Evolutionary conservation across 2,797 vertebrate genomes (phyloP).

Genomic region (Schizopygopsis pylzovi): DNA sequence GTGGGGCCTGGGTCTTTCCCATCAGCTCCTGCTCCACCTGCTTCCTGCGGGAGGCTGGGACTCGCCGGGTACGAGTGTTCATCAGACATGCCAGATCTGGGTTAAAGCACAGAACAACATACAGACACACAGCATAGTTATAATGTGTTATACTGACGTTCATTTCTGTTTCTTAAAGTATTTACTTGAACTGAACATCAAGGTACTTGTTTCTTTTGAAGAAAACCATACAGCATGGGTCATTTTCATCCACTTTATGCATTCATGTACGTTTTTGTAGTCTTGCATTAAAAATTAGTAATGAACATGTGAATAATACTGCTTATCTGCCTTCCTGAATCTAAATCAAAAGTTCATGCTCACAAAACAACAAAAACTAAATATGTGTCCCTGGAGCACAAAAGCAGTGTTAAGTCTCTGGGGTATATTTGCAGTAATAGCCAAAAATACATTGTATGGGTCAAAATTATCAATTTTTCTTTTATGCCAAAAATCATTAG

Average conservation of each 20-base stretch:
- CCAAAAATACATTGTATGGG: too few relatives aligned
- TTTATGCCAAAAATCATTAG: too few relatives aligned
- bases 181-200: not conserved
- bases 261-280: not conserved
- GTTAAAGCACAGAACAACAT: not conserved
- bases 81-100: slow-evolving; percentile 81
- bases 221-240: too few relatives aligned
- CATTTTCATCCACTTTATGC: not conserved
- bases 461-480: too few relatives aligned
- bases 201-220: not conserved
- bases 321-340: not conserved
- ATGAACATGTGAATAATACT: not conserved
- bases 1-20: slow-evolving; percentile 75
- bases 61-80: slow-evolving; percentile 80
- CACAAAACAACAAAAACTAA: too few relatives aligned
- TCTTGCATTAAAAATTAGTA: not conserved
- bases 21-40: slow-evolving; percentile 68
- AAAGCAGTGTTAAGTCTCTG: too few relatives aligned
- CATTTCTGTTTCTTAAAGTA: not conserved
- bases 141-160: not conserved
- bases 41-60: slow-evolving; percentile 76
- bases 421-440: too few relatives aligned
- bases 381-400: too few relatives aligned
- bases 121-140: not conserved
- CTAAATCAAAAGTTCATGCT: not conserved